phyloP scores from a whole-genome alignment of 2,113 vertebrate genomes.

The Ptilorrhoa leucosticta region DNA sequence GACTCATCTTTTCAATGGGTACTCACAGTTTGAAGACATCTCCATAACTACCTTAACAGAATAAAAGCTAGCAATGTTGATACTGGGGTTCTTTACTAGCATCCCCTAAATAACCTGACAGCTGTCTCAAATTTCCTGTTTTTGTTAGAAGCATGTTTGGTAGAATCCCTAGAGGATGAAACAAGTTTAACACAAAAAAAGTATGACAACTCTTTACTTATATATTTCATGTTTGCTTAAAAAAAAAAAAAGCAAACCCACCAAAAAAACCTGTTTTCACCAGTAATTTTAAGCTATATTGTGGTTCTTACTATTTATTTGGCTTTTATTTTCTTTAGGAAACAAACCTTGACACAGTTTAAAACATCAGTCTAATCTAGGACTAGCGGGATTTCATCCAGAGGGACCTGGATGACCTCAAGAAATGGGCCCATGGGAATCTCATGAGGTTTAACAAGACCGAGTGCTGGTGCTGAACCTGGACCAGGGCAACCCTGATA shows the following conservation, averaged over 20 bases:
- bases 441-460: background rate
- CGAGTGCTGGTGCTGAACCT: background rate
- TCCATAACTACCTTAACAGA: background rate
- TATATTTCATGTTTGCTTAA: background rate
- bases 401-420: background rate
- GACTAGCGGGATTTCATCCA: background rate
- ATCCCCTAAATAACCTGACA: background rate
- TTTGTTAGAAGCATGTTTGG: background rate
- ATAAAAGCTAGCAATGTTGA: background rate
- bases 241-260: background rate
- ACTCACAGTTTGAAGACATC: background rate
- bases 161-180: background rate
- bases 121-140: background rate
- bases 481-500: rapidly evolving
- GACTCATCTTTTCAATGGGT: background rate
- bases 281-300: background rate
- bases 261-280: background rate
- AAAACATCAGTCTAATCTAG: background rate
- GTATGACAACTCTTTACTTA: background rate
- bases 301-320: background rate
- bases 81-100: background rate
- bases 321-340: background rate
- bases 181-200: background rate
- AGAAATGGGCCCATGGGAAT: no score
- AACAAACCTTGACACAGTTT: background rate